Conservation (phyloP, 2,113 vertebrate species). For the Pangasianodon gigas region DNA sequence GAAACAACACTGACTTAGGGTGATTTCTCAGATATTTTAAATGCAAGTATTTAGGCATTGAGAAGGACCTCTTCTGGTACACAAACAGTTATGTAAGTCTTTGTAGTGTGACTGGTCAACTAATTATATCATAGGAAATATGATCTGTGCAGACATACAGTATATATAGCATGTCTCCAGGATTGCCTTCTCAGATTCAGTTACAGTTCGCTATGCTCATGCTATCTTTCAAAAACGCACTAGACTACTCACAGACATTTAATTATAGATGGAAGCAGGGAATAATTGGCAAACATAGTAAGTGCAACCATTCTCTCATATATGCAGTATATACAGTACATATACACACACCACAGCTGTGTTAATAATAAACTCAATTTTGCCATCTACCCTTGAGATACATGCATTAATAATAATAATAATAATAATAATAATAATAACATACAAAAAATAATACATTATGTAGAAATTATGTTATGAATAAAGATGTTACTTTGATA, state of each 20-base stretch:
- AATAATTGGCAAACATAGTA: not conserved
- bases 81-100: slow-evolving; percentile 24
- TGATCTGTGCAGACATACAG: slow-evolving; percentile 20
- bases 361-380: too few species aligned
- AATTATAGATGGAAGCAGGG: slow-evolving; percentile 1
- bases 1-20: not conserved
- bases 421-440: not conserved
- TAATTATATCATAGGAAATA: slow-evolving; percentile 31
- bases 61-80: not conserved
- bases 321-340: not conserved
- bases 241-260: not conserved
- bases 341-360: not conserved
- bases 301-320: slow-evolving; percentile 10
- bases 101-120: slow-evolving; percentile 14
- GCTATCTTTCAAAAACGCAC: slow-evolving; percentile 2
- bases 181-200: not conserved
- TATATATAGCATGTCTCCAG: not conserved
- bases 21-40: not conserved
- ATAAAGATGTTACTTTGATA: not conserved
- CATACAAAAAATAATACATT: not conserved
- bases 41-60: not conserved
- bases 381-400: too few species aligned
- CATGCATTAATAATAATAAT: too few species aligned
- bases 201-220: slow-evolving; percentile 1
- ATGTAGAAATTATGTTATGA: not conserved